These are phyloP conservation scores for Punctoribates punctum DNA, from an alignment of 2,888 invertebrate species.

Conservation along the genomic window DNA sequence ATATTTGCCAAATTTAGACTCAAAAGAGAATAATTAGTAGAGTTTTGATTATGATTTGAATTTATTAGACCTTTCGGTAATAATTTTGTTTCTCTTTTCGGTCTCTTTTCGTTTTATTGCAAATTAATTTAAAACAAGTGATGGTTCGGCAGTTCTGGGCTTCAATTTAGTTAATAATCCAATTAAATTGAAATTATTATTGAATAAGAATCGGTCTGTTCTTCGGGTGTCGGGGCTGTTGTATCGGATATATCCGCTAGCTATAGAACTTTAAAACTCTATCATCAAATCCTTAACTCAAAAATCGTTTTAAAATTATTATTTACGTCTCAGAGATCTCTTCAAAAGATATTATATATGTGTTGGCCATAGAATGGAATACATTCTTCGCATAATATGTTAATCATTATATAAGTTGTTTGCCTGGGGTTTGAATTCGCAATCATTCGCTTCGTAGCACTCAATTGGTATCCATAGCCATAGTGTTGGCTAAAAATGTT, in stretches of 20 bases:
- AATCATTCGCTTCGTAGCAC: slow-evolving; percentile 1
- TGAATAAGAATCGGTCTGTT: background rate
- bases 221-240: background rate
- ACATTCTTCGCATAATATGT: slow-evolving; percentile 28
- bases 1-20: background rate
- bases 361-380: background rate
- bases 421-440: slow-evolving; percentile 20
- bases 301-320: slow-evolving; percentile 31
- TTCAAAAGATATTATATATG: slow-evolving; percentile 8
- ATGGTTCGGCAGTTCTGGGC: slow-evolving; percentile 17
- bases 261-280: background rate
- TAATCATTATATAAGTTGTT: slow-evolving; percentile 29
- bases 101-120: background rate
- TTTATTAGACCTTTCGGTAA: background rate
- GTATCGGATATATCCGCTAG: background rate
- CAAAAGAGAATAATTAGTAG: background rate
- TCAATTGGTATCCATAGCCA: background rate
- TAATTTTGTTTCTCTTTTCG: background rate
- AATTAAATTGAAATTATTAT: slow-evolving; percentile 14
- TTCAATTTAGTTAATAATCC: slow-evolving; percentile 10
- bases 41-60: background rate
- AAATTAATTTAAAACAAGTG: slow-evolving; percentile 15
- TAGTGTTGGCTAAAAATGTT: background rate
- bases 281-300: slow-evolving; percentile 23
- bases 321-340: slow-evolving; percentile 9